Evolutionary conservation across 2,888 invertebrate species (phyloP), one percentile per base, ranked within the genome.

Genomic region (Parelbella ahira): DNA sequence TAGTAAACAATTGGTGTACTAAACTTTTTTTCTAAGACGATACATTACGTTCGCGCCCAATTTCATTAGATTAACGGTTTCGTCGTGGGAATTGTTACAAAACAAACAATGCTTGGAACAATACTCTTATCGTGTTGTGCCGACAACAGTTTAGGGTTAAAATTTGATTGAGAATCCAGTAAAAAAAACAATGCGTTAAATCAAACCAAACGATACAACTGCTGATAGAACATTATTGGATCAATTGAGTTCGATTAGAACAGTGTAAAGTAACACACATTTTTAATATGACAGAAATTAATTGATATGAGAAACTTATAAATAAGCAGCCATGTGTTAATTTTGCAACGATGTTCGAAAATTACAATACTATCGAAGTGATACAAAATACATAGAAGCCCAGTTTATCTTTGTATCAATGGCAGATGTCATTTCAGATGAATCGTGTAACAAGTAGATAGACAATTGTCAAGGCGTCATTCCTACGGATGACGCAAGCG

Each of bases 351-450:
- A n/a, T n/a, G n/a, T n/a, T n/a, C n/a, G n/a, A n/a, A 9, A 30
- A 10, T 18, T 9, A 27, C 13, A 27, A 27, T 12, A 28, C n/a
- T n/a, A n/a, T n/a, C n/a, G n/a, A n/a, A n/a, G n/a, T n/a, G n/a
- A n/a, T n/a, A n/a, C n/a, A n/a, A n/a, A n/a, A n/a, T n/a, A n/a
- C n/a, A n/a, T n/a, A n/a, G n/a, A n/a, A 6, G 23, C 8, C 18
- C 2, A n/a, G 10, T 4, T 36, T 36, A 10, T 27, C 25, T 18
- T 6, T 25, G 9, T 25, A 7, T 2, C n/a, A 19, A 11, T 27
- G 37, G 27, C 27, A 37, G 37, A 19, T 37, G 27, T 37, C 37
- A 20, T 7, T 23, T 5, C 9, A 8, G 15, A 23, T 33, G 33
- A 21, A 12, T 13, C 21, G 5, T 23, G 8, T 29, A 13, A 33